Base-by-base conservation (phyloP, 2,888 invertebrate genomes). In the Apocheima hispidaria region DNA sequence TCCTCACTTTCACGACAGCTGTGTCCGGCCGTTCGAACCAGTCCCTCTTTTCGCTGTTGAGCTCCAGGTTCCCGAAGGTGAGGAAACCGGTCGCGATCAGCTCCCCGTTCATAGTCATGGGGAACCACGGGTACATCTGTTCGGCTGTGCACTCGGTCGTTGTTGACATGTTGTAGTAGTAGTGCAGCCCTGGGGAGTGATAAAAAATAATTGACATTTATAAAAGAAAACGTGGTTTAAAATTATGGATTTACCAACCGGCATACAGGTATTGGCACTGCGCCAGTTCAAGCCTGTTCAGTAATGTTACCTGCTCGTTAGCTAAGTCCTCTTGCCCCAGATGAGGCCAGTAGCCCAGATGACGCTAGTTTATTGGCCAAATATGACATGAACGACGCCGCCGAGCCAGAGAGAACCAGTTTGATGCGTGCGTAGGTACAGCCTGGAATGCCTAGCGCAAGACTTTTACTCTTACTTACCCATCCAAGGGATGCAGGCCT, bases 401-500 rank as follows among this genome's bases (percentile, higher is more conserved):
- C n/a, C n/a, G n/a, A n/a, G n/a, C n/a, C n/a, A n/a, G n/a, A n/a
- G n/a, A n/a, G n/a, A n/a, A n/a, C n/a, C n/a, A n/a, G n/a, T n/a
- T n/a, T n/a, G n/a, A n/a, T n/a, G n/a, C n/a, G n/a, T n/a, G n/a
- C n/a, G n/a, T n/a, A n/a, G n/a, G n/a, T n/a, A n/a, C n/a, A n/a
- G n/a, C n/a, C n/a, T n/a, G n/a, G n/a, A n/a, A n/a, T n/a, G n/a
- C n/a, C n/a, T n/a, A 1, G 5, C 28, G 28, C 4, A 28, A 1
- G 9, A 28, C 28, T 28, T 28, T n/a, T n/a, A n/a, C n/a, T n/a
- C 10, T 18, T 2, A 44, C 78, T 78, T 63, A 90, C 90, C 89
- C 90, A 90, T 90, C 78, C 82, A 79, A 33, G 81, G 73, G 35
- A 87, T 74, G 69, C 89, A 90, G 33, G 80, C 83, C 65, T 90